These are phyloP conservation scores for Phodopus roborovskii DNA, from an alignment of 2,113 vertebrate species.

Conservation along the genomic window DNA sequence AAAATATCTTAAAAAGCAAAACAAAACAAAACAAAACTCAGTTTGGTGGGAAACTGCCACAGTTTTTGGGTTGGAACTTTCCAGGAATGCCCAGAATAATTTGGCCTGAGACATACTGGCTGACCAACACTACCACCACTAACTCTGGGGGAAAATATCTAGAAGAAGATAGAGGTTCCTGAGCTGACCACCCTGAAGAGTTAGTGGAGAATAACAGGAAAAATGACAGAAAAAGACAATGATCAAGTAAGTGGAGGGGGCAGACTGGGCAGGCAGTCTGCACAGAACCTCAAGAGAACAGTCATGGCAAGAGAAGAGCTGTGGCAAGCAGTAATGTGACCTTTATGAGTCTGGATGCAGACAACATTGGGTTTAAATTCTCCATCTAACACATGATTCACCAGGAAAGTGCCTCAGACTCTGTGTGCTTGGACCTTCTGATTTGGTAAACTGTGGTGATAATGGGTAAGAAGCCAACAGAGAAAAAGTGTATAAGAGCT, in stretches of 20 bases:
- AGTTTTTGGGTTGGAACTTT: slow-evolving; percentile 65
- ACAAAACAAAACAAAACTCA: slow-evolving; percentile 62
- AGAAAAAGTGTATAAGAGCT: background rate
- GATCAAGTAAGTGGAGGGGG: accelerated
- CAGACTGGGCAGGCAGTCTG: accelerated
- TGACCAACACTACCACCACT: background rate
- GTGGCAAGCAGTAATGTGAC: accelerated
- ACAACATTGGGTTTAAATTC: background rate
- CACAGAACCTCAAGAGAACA: too few relatives aligned
- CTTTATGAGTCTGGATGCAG: background rate
- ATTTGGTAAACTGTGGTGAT: background rate
- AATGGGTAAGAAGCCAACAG: background rate
- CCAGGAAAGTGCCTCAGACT: background rate
- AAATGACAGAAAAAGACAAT: background rate
- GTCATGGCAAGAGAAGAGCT: background rate
- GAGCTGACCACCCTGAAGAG: slow-evolving; percentile 66
- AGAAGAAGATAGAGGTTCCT: slow-evolving; percentile 29
- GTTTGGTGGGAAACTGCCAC: slow-evolving; percentile 66
- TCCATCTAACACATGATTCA: background rate
- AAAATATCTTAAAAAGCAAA: slow-evolving; percentile 64
- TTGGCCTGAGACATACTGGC: slow-evolving; percentile 63
- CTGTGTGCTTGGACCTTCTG: background rate
- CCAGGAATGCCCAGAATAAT: slow-evolving; percentile 59
- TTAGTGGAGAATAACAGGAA: background rate
- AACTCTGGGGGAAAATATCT: slow-evolving; percentile 12